phyloP scores from a whole-genome alignment of 2,113 vertebrate genomes.

The Ceyx melanurus region DNA sequence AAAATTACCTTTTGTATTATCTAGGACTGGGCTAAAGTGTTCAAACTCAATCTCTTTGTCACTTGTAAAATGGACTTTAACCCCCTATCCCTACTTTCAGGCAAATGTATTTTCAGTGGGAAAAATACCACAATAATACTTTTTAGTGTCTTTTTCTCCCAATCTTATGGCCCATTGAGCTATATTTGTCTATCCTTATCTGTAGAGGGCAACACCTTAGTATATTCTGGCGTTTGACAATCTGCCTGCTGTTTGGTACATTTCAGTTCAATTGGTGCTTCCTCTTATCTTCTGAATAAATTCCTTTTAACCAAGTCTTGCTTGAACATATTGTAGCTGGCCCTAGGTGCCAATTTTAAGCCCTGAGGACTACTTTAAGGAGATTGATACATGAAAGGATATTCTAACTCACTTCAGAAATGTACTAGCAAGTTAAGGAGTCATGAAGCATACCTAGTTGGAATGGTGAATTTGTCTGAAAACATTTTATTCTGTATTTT shows the following conservation, averaged over 20 bases:
- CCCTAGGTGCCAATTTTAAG: slow-evolving; percentile 6
- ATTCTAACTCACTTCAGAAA: neutral
- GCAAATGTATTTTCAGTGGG: neutral
- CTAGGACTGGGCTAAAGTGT: neutral
- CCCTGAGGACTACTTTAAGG: neutral
- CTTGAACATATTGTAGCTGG: neutral
- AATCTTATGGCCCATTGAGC: neutral
- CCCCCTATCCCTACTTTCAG: neutral
- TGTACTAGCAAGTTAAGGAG: neutral
- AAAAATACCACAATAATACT: neutral
- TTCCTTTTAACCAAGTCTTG: slow-evolving; percentile 28
- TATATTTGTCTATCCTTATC: neutral
- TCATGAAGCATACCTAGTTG: neutral
- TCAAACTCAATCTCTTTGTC: neutral
- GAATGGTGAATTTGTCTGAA: neutral
- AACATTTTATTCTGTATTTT: slow-evolving; percentile 5
- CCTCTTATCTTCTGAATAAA: slow-evolving; percentile 39
- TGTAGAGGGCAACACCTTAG: neutral
- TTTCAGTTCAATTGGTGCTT: slow-evolving; percentile 24
- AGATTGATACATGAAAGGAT: neutral
- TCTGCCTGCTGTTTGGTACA: neutral
- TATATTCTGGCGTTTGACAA: neutral
- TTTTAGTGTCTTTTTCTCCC: neutral
- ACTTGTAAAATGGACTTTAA: neutral
- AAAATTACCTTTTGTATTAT: slow-evolving; percentile 23